phyloP scores from a whole-genome alignment of 2,797 vertebrate species.

The Rhinatrema bivittatum region DNA sequence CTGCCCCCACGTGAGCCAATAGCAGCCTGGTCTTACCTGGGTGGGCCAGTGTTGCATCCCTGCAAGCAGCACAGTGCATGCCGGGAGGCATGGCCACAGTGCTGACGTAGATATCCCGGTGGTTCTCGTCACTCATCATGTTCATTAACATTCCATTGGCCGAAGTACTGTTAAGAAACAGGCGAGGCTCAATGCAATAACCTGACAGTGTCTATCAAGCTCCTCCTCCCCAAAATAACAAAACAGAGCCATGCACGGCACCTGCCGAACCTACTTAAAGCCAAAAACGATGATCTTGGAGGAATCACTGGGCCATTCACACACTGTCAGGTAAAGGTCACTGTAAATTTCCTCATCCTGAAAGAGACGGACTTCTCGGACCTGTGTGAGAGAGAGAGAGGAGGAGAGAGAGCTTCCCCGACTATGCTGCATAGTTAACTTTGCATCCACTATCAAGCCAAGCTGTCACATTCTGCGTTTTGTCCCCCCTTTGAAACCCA shows the following conservation, averaged over 20 bases:
- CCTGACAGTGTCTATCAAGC: too few species aligned
- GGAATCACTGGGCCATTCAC: slow-evolving; percentile 87
- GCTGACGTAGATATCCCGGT: slow-evolving; percentile 87
- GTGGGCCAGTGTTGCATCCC: slow-evolving; percentile 49
- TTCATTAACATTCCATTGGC: slow-evolving; percentile 83
- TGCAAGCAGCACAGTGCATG: slow-evolving; percentile 67
- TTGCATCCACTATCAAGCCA: too few species aligned
- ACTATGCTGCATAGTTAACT: too few species aligned
- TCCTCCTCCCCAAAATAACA: too few species aligned
- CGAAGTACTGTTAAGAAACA: slow-evolving; percentile 59
- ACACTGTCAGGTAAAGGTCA: slow-evolving; percentile 85
- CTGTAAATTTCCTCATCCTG: slow-evolving; percentile 89
- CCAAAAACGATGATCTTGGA: slow-evolving; percentile 92
- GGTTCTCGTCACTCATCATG: slow-evolving; percentile 94
- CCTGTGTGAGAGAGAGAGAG: slow-evolving; percentile 43
- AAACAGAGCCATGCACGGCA: too few species aligned
- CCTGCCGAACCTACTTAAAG: slow-evolving; percentile 78
- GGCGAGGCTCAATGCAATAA: neutral
- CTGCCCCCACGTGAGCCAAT: too few species aligned
- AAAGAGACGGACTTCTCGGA: slow-evolving; percentile 85
- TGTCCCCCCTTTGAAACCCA: too few species aligned
- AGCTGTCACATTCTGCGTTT: too few species aligned
- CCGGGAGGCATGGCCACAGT: slow-evolving; percentile 74
- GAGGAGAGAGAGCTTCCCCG: too few species aligned
- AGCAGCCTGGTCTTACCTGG: slow-evolving; percentile 62